Base-by-base conservation (phyloP, 2,888 invertebrate genomes). In the Omphaloscelis lunosa region DNA sequence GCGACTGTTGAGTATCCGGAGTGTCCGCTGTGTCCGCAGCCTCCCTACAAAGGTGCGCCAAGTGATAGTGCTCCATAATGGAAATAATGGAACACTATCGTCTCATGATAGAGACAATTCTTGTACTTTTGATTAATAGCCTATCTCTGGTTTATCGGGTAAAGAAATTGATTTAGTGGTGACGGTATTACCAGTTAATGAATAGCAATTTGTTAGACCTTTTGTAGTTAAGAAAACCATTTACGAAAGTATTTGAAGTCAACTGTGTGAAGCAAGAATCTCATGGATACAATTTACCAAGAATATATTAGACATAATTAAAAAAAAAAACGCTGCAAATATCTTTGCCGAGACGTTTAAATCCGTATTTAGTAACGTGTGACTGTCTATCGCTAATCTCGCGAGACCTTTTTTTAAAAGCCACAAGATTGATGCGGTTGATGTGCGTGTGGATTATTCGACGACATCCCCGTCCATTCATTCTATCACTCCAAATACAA, bases 401-500 rank as follows among this genome's bases (percentile, higher is more conserved):
- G 67, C 77, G 80, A 79, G 74, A 81, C 77, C 68, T 82, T 88
- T 85, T 45, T 88, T 87, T 79, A 82, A 90, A 88, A 87, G 82
- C 79, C 80, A 75, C 76, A 88, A 91, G 89, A 91, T 90, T 87
- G 91, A 91, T 91, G 89, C 79, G 84, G 75, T 58, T 75, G 72
- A 62, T 75, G 75, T 74, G 79, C 75, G 72, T 68, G 77, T 75
- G 86, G 89, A 89, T 90, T 89, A 89, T 86, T 88, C 86, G 80
- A 79, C 82, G 88, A 85, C 87, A 84, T 83, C 80, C 79, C 80
- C 82, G 81, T 45, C 61, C 61, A 79, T 79, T 84, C 86, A 75
- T 87, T 86, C 82, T 86, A 87, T 89, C 88, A 83, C 85, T 86
- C 82, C 67, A 70, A 67, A 79, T 72, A 73, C 75, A 81, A 77